Percentiles rank a stretch among this genome's conserved stretches.
phyloP scores from a whole-genome alignment of 1,140 invertebrate species.

The Zaprionus nigranus region DNA sequence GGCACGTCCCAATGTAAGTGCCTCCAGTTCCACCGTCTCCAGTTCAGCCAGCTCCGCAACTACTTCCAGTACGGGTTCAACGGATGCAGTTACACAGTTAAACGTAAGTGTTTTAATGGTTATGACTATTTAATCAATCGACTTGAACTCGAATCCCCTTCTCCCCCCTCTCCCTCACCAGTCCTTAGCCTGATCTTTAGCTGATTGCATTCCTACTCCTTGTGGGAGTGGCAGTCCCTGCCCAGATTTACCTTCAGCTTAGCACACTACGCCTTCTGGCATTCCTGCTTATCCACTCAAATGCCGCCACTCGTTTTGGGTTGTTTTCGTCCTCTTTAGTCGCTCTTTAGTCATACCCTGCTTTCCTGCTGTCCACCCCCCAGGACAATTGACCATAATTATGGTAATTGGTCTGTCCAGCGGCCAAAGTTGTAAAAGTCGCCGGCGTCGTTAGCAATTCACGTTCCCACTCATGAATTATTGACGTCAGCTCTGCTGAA shows the following conservation, averaged over 20 bases:
- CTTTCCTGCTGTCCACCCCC: too few species aligned
- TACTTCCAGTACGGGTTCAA: slow-evolving; percentile 16
- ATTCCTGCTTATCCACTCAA: slow-evolving; percentile 6
- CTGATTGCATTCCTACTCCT: slow-evolving; percentile 35
- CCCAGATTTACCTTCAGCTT: slow-evolving; percentile 3
- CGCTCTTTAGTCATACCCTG: neutral
- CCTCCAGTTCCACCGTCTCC: slow-evolving; percentile 23
- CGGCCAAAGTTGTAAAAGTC: slow-evolving; percentile 3
- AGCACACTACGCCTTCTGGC: neutral
- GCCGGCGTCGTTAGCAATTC: neutral
- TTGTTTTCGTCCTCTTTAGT: slow-evolving; percentile 5
- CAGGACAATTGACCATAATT: slow-evolving; percentile 25
- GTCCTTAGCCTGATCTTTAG: slow-evolving; percentile 35
- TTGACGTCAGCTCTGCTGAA: slow-evolving; percentile 20
- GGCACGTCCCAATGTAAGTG: slow-evolving; percentile 73
- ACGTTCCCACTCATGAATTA: slow-evolving; percentile 15
- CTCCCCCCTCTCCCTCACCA: slow-evolving; percentile 11
- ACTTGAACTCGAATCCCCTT: neutral
- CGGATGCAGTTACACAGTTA: slow-evolving; percentile 49
- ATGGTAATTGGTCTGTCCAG: slow-evolving; percentile 24
- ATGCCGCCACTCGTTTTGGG: neutral
- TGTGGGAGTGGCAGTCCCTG: neutral
- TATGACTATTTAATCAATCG: slow-evolving; percentile 2
- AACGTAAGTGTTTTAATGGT: slow-evolving; percentile 59
- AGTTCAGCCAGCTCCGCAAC: slow-evolving; percentile 15